Evolutionary conservation across 2,113 vertebrate genomes (phyloP).

Genomic region (Platysteira castanea): DNA sequence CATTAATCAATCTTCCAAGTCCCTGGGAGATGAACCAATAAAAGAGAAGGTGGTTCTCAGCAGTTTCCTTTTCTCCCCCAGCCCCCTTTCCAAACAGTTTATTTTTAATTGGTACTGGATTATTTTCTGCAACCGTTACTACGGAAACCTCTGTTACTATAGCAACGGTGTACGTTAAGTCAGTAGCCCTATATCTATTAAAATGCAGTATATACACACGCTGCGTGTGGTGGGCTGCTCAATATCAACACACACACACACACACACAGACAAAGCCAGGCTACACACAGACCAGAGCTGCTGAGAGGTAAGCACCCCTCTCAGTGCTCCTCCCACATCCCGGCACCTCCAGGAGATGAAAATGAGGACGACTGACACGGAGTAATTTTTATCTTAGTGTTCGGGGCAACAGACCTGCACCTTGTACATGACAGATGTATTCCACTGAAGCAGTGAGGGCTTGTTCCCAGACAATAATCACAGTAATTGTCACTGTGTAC

Average conservation of each 20-base stretch:
- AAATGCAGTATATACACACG: constrained; percentile 52
- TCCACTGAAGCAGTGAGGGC: neutral
- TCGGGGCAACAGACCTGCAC: neutral
- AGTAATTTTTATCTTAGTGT: neutral
- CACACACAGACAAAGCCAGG: neutral
- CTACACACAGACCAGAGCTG: neutral
- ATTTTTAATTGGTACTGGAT: constrained; percentile 70
- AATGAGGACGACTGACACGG: neutral
- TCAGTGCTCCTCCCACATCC: neutral
- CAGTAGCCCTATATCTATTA: constrained; percentile 61
- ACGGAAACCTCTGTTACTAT: constrained; percentile 71
- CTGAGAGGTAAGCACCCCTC: neutral
- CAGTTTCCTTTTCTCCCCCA: constrained; percentile 33
- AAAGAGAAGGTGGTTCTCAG: constrained; percentile 37
- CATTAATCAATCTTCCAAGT: constrained; percentile 25
- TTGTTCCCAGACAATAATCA: neutral
- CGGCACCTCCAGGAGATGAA: neutral
- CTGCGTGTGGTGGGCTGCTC: neutral
- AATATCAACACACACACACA: neutral
- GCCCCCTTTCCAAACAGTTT: constrained; percentile 65
- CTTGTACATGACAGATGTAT: neutral
- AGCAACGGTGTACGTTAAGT: constrained; percentile 66
- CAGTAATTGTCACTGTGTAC: neutral
- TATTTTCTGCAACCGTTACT: constrained; percentile 72
- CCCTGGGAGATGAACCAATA: constrained; percentile 47